A percentile compares a stretch with the other conserved stretches of the same genome.
Conservation (phyloP, 2,797 vertebrate genomes). For the Pteronotus mesoamericanus region DNA sequence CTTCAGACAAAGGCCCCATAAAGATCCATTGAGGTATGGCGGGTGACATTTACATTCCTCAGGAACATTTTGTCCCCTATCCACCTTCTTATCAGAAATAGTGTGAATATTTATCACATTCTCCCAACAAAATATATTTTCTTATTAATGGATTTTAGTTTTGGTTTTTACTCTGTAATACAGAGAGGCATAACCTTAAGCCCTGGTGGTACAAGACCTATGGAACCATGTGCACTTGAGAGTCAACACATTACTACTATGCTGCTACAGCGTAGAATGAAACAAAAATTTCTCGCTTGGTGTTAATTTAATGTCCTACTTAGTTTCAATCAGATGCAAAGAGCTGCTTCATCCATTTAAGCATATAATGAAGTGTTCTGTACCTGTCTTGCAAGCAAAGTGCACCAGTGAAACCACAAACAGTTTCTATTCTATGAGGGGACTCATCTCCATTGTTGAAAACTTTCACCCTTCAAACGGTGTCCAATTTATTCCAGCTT, state of each 20-base stretch:
- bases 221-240: constrained; percentile 66
- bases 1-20: background rate
- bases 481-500: constrained; percentile 46
- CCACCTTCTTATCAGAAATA: background rate
- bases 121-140: background rate
- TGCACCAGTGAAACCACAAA: constrained; percentile 79
- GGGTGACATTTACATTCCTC: background rate
- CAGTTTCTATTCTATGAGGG: constrained; percentile 46
- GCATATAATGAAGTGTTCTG: constrained; percentile 77
- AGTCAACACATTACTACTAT: constrained; percentile 70
- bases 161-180: background rate
- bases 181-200: constrained; percentile 41
- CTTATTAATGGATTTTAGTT: background rate
- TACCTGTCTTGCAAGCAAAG: constrained; percentile 78
- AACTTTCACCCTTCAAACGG: constrained; percentile 55
- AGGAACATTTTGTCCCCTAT: background rate
- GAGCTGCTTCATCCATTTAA: constrained; percentile 75
- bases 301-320: constrained; percentile 79
- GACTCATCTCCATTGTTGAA: constrained; percentile 69
- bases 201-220: constrained; percentile 66
- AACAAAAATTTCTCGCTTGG: constrained; percentile 78
- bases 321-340: constrained; percentile 76
- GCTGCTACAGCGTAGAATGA: constrained; percentile 70
- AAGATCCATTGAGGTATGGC: background rate
- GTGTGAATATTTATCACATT: background rate